These are phyloP conservation scores for Branchipolynoe longqiensis DNA, from an alignment of 2,888 invertebrate genomes.

Conservation along the genomic window DNA sequence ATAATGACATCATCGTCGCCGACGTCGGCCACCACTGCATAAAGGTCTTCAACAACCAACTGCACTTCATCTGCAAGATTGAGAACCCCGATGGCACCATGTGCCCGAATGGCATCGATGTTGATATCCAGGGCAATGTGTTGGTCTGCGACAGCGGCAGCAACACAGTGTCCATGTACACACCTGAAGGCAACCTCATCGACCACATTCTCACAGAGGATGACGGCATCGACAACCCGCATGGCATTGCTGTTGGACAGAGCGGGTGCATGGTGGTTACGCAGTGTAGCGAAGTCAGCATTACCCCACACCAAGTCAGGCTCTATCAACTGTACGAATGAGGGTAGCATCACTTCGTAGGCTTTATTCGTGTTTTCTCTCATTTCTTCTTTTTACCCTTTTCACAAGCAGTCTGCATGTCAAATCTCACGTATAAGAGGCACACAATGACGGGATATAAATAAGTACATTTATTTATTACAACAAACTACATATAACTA, in stretches of 20 bases:
- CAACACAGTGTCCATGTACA: slow-evolving; percentile 52
- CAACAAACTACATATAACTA: too few relatives aligned
- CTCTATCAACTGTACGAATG: slow-evolving; percentile 56
- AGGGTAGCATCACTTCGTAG: too few relatives aligned
- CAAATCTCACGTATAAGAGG: too few relatives aligned
- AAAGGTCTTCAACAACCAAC: slow-evolving; percentile 61
- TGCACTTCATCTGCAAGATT: slow-evolving; percentile 60
- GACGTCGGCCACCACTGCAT: slow-evolving; percentile 63
- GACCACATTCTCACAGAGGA: slow-evolving; percentile 46
- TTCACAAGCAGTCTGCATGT: too few relatives aligned
- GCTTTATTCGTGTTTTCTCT: too few relatives aligned
- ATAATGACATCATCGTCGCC: slow-evolving; percentile 64
- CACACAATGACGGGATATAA: too few relatives aligned
- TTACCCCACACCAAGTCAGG: slow-evolving; percentile 39
- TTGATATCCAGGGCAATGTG: slow-evolving; percentile 51
- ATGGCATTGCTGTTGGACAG: slow-evolving; percentile 24
- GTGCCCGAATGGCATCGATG: slow-evolving; percentile 47
- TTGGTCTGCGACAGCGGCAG: slow-evolving; percentile 49
- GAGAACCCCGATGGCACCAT: slow-evolving; percentile 41
- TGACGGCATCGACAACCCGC: slow-evolving; percentile 49
- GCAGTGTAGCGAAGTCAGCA: neutral
- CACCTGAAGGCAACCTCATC: slow-evolving; percentile 39
- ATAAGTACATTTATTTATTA: too few relatives aligned
- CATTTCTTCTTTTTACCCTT: too few relatives aligned
- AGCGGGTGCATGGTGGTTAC: slow-evolving; percentile 48